phyloP scores from a whole-genome alignment of 2,113 vertebrate genomes.

The Megaceryle maxima region DNA sequence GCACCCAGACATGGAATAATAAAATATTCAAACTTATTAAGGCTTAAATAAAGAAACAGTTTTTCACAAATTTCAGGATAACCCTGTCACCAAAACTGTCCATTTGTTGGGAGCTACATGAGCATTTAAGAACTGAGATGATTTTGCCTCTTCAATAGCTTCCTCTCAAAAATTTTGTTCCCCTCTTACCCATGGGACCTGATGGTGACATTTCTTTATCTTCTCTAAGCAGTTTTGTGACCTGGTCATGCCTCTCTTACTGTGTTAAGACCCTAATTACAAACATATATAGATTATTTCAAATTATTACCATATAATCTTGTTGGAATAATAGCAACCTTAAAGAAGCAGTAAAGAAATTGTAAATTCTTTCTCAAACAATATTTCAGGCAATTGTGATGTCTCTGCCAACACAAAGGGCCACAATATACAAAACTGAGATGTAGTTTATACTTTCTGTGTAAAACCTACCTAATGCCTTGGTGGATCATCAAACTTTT shows the following conservation, averaged over 20 bases:
- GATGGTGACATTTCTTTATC: not conserved
- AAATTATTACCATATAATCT: not conserved
- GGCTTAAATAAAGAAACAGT: not conserved
- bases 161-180: not conserved
- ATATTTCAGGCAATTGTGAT: not conserved
- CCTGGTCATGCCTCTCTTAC: not conserved
- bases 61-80: not conserved
- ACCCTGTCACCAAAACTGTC: not conserved
- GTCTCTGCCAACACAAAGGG: not conserved
- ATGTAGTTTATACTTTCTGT: not conserved
- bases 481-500: not conserved
- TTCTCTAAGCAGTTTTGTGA: not conserved
- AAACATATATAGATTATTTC: not conserved
- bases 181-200: accelerated
- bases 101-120: accelerated
- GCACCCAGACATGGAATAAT: not conserved
- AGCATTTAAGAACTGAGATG: not conserved
- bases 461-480: not conserved
- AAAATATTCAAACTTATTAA: not conserved
- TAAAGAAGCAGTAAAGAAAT: not conserved
- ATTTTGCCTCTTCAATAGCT: not conserved
- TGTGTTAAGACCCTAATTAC: not conserved
- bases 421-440: not conserved
- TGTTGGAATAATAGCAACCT: not conserved
- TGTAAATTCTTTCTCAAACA: not conserved